Conservation (phyloP, 2,888 invertebrate genomes). For the Rhopalosiphum nymphaeae region DNA sequence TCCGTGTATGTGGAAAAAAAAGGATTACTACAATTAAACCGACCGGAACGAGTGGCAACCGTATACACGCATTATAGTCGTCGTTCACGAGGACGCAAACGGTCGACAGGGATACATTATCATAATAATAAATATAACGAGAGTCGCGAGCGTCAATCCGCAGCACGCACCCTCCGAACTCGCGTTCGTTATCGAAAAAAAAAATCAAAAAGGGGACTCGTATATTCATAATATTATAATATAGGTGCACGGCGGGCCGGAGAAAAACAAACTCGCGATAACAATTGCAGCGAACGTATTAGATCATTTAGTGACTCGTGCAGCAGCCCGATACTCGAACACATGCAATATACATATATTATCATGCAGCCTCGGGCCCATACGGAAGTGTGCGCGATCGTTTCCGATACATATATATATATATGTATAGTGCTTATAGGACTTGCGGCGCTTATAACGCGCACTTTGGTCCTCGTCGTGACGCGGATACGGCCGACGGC, state of each 20-base stretch:
- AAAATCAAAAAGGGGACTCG: not conserved
- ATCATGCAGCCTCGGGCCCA: not conserved
- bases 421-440: not conserved
- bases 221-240: not conserved
- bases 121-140: constrained; percentile 19
- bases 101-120: not conserved
- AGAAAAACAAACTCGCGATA: constrained; percentile 9
- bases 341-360: not conserved
- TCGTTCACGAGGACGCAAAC: not conserved
- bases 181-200: not conserved
- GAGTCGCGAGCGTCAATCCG: constrained; percentile 21
- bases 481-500: not conserved
- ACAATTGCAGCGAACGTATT: not conserved
- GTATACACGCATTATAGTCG: not conserved
- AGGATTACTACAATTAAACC: constrained; percentile 3
- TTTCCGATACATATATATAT: not conserved
- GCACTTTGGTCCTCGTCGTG: not conserved
- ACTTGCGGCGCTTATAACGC: not conserved
- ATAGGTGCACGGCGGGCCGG: not conserved
- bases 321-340: not conserved
- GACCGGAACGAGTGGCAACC: constrained; percentile 15
- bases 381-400: not conserved
- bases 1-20: not conserved
- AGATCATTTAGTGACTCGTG: not conserved
- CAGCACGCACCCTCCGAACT: not conserved